Conservation (phyloP, 30 jellyfish, hydroid and myxozoan genomes). For the Pseudorhiza aurosa region DNA sequence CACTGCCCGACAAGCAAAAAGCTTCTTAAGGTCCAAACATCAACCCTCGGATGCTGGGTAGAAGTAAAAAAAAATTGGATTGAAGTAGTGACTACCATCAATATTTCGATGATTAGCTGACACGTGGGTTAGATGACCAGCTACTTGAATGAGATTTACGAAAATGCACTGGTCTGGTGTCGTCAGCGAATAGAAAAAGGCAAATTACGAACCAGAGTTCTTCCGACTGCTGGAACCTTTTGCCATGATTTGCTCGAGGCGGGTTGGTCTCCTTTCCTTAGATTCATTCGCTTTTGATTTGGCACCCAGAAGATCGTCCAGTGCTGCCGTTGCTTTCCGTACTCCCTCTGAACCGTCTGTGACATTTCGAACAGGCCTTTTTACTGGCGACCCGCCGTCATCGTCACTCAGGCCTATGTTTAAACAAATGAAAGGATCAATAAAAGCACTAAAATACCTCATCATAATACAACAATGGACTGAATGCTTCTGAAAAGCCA, state of each 20-base stretch:
- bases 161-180: no score
- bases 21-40: no score
- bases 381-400: constrained; percentile 27
- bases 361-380: neutral
- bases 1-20: no score
- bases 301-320: constrained; percentile 78
- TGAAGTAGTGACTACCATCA: no score
- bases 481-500: no score
- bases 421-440: neutral
- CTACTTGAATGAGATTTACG: no score
- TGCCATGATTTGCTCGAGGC: constrained; percentile 90
- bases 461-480: no score
- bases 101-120: no score
- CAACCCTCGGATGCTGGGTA: no score
- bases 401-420: constrained; percentile 77
- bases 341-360: constrained; percentile 66
- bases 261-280: constrained; percentile 72
- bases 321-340: constrained; percentile 81
- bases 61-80: no score
- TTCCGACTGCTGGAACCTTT: constrained; percentile 33
- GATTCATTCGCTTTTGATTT: constrained; percentile 14
- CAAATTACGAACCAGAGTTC: constrained; percentile 6
- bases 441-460: neutral
- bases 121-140: no score
- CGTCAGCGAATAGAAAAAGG: no score